These are phyloP conservation scores for Sarcophaga caerulescens DNA, from an alignment of 2,888 invertebrate genomes.

Conservation along the genomic window DNA sequence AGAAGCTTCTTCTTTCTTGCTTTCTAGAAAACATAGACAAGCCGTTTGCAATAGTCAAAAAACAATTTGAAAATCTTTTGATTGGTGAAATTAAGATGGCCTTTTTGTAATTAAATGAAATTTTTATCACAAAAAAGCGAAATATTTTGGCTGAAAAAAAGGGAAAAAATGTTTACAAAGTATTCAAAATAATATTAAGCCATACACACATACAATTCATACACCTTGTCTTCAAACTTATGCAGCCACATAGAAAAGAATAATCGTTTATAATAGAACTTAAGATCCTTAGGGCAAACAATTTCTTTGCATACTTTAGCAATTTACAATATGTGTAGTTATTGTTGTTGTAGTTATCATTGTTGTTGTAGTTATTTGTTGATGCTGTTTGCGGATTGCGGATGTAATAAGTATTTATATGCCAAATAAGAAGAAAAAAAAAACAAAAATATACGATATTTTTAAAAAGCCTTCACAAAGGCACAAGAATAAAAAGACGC, in stretches of 20 bases:
- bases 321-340: constrained; percentile 33
- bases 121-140: constrained; percentile 22
- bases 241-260: background rate
- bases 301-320: constrained; percentile 41
- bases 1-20: no score
- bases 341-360: constrained; percentile 1
- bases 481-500: background rate
- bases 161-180: background rate
- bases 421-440: constrained; percentile 11
- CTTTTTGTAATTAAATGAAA: constrained; percentile 55
- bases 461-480: no score
- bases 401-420: constrained; percentile 61
- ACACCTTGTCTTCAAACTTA: constrained; percentile 10
- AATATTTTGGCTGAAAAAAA: constrained; percentile 31
- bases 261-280: constrained; percentile 30
- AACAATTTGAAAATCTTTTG: constrained; percentile 59
- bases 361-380: constrained; percentile 11
- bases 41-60: constrained; percentile 52
- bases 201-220: constrained; percentile 1
- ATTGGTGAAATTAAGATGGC: constrained; percentile 46
- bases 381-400: constrained; percentile 51
- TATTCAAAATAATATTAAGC: constrained; percentile 7
- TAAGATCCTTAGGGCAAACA: constrained; percentile 57
- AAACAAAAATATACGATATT: no score
- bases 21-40: constrained; percentile 14